Base-by-base conservation (phyloP, 2,888 invertebrate species). In the Drosophila macrospina region DNA sequence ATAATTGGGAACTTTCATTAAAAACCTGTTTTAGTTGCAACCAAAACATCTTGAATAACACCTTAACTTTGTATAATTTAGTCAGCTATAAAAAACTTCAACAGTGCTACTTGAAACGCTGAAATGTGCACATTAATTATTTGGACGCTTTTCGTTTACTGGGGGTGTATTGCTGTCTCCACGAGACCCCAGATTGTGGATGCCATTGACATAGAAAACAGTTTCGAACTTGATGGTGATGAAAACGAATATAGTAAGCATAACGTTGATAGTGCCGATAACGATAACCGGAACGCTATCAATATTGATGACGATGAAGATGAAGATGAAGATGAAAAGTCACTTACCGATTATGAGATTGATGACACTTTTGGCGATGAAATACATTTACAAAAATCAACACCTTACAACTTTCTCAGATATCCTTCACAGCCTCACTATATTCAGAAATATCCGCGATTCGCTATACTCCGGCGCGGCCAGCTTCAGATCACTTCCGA, bases 391-490 rank as follows among this genome's bases (percentile, higher is more conserved):
- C 48, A 60, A 7, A 10, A 1, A 0, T 8, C 39, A 5, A 24
- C 10, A 6, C 32, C 42, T 13, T 5, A 24, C 4, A 73, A 73
- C 20, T 80, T 70, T n/a, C 59, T 83, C 0, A 57, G 15, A 11
- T 76, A 67, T 61, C 52, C 71, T 2, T 1, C 6, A 4, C 5
- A 54, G 0, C 11, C n/a, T 2, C 41, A 6, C 0, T 13, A 51
- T 8, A 42, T 20, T 11, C 41, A 44, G 24, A 60, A 70, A 13
- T 60, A 54, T 56, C 68, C 80, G 1, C 54, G 70, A n/a, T 79
- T 79, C 20, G 86, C 86, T 7, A 66, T 75, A 1, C 69, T 82
- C 10, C 36, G 26, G 10, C 51, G 60, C 11, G 24, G 56, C 4
- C 24, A 28, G 16, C 15, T 16, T 1, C 30, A 6, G 15, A 13